A percentile compares a stretch with the other conserved stretches of the same genome.
Conservation (phyloP, 2,888 invertebrate species). For the Leptinotarsa rubiginosa region DNA sequence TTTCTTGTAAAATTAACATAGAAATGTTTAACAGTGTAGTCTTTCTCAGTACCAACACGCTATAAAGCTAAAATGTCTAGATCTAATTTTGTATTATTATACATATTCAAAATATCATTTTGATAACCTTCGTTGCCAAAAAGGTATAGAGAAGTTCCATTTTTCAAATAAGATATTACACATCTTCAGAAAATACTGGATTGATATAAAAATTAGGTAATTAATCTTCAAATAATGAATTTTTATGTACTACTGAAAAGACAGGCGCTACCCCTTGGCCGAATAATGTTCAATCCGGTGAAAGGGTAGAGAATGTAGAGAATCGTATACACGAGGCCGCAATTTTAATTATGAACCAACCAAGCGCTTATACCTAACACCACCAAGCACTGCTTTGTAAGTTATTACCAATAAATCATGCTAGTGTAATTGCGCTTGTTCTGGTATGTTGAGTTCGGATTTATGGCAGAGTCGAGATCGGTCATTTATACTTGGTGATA, state of each 20-base stretch:
- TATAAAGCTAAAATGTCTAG: no score
- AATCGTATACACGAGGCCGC: constrained; percentile 13
- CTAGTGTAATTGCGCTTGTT: constrained; percentile 59
- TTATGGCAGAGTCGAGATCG: constrained; percentile 42
- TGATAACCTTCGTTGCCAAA: no score
- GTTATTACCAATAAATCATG: constrained; percentile 61
- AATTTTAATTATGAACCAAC: constrained; percentile 26
- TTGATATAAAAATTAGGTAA: no score
- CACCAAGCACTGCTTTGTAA: constrained; percentile 41
- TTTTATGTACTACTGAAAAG: neutral
- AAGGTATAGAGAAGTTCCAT: no score
- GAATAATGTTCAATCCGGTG: neutral
- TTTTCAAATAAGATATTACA: no score
- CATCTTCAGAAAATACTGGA: no score
- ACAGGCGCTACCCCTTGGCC: neutral
- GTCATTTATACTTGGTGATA: neutral
- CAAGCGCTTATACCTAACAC: constrained; percentile 18
- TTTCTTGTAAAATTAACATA: no score
- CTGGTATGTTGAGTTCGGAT: constrained; percentile 56
- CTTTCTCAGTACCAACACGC: no score
- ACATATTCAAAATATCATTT: no score
- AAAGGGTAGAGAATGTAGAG: neutral
- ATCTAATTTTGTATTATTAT: no score
- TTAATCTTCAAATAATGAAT: neutral
- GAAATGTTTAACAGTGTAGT: no score